Conservation (phyloP, 1,140 invertebrate species). For the Drosophila rufa region DNA sequence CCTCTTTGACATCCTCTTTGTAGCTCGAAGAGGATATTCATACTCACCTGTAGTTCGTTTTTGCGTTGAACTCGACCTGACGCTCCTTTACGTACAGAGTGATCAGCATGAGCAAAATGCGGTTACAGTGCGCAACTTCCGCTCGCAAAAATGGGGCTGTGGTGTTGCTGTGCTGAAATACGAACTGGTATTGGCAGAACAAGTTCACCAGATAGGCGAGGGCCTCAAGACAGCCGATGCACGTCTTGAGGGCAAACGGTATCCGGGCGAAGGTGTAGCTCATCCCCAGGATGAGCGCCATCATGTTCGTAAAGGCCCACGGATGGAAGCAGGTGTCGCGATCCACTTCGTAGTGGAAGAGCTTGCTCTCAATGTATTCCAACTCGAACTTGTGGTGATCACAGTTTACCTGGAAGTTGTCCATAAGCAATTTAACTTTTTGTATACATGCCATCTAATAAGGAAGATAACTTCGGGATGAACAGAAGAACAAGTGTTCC, state of each 20-base stretch:
- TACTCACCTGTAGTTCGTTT: conserved; percentile 88
- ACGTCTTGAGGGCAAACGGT: conserved; percentile 92
- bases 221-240: conserved; percentile 88
- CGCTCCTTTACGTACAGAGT: conserved; percentile 92
- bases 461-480: too few species aligned
- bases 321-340: conserved; percentile 86
- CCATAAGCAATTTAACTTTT: too few species aligned
- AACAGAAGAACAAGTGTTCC: too few species aligned
- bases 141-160: conserved; percentile 88
- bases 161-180: conserved; percentile 87
- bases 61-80: conserved; percentile 94
- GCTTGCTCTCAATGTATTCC: conserved; percentile 41
- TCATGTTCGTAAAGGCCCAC: conserved; percentile 92
- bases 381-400: conserved; percentile 20
- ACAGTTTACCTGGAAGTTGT: conserved; percentile 34
- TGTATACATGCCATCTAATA: background rate
- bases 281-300: conserved; percentile 90
- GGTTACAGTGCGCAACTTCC: conserved; percentile 89
- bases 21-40: too few species aligned
- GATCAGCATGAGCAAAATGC: conserved; percentile 89
- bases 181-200: conserved; percentile 86
- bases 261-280: conserved; percentile 94
- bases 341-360: conserved; percentile 53
- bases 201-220: conserved; percentile 89
- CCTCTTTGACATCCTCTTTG: too few species aligned